Percentiles rank a stretch among this genome's conserved stretches.
Conservation (phyloP, 2,113 vertebrate species). For the Riparia riparia region DNA sequence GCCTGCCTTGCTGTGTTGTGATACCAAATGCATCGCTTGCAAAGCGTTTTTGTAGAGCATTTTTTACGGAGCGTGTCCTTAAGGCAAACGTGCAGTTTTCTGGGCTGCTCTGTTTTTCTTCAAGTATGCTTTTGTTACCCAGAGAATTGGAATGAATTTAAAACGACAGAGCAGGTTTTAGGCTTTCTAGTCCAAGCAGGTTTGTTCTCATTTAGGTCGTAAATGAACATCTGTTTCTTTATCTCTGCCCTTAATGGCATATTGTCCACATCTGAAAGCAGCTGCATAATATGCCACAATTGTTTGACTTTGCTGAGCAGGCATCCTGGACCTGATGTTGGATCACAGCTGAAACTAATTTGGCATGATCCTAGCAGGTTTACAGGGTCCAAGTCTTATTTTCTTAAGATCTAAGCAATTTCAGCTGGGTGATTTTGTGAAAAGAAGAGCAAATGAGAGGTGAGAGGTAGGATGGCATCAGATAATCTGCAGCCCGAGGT, state of each 20-base stretch:
- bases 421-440: not conserved
- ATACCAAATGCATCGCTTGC: not conserved
- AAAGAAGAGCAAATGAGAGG: not conserved
- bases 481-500: not conserved
- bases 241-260: constrained; percentile 25
- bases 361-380: not conserved
- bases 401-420: constrained; percentile 13
- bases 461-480: not conserved
- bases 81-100: not conserved
- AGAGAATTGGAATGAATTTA: not conserved
- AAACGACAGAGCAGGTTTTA: not conserved
- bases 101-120: not conserved
- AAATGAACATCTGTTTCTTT: constrained; percentile 55
- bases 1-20: not conserved
- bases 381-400: not conserved
- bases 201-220: constrained; percentile 2
- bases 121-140: not conserved
- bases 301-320: constrained; percentile 42
- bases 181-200: not conserved
- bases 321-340: constrained; percentile 3
- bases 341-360: constrained; percentile 34
- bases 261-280: constrained; percentile 45
- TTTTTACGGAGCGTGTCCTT: not conserved
- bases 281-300: not conserved
- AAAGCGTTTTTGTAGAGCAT: not conserved